Conservation (phyloP, 1,140 invertebrate genomes). For the Thaumetopoea pityocampa region DNA sequence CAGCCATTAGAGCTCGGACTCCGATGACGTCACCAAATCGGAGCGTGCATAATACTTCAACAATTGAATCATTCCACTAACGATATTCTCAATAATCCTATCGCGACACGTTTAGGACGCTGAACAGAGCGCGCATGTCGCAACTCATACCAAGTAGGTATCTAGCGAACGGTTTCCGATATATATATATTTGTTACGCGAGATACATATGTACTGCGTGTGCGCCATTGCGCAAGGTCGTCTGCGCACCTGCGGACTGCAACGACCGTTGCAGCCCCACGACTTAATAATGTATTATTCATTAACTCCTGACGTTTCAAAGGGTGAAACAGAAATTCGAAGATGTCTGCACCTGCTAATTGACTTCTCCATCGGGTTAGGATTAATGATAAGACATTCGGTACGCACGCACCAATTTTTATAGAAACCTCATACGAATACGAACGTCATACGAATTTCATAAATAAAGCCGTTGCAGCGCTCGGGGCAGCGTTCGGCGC, state of each 20-base stretch:
- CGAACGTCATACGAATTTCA: too few species aligned
- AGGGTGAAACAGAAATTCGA: constrained; percentile 30
- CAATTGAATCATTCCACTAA: constrained; percentile 24
- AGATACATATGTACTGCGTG: constrained; percentile 36
- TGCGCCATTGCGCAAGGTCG: constrained; percentile 57
- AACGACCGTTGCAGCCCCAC: constrained; percentile 46
- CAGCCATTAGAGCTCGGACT: constrained; percentile 12
- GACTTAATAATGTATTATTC: constrained; percentile 38
- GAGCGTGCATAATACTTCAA: constrained; percentile 24
- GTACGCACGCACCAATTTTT: too few species aligned
- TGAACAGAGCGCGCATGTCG: constrained; percentile 30
- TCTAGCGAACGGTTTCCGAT: constrained; percentile 50
- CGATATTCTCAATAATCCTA: constrained; percentile 16
- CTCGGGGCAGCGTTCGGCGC: constrained; percentile 46
- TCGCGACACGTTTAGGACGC: constrained; percentile 24
- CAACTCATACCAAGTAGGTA: constrained; percentile 44
- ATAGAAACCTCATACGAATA: too few species aligned
- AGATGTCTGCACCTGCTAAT: constrained; percentile 30
- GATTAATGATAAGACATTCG: constrained; percentile 8
- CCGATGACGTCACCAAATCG: constrained; percentile 41
- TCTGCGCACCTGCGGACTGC: constrained; percentile 44
- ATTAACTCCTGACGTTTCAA: constrained; percentile 26
- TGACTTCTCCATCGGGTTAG: constrained; percentile 5
- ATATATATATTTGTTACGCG: constrained; percentile 39
- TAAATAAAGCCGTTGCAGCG: constrained; percentile 56